These are phyloP conservation scores for Belonocnema kinseyi DNA, from an alignment of 1,140 invertebrate genomes.

Conservation along the genomic window DNA sequence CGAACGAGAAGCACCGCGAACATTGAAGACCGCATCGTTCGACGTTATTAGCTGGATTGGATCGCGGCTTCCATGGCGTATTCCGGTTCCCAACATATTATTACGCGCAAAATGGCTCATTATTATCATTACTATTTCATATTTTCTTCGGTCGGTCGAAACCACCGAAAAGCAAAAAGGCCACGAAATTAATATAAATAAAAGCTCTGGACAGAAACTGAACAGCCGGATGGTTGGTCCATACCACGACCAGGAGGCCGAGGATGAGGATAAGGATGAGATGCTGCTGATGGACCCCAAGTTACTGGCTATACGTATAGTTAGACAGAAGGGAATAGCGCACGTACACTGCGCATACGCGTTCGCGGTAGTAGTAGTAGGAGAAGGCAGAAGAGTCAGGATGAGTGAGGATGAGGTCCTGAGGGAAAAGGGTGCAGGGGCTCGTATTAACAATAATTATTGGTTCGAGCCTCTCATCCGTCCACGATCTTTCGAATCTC, in stretches of 20 bases:
- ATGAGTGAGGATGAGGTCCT: slow-evolving; percentile 44
- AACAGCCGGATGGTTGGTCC: slow-evolving; percentile 17
- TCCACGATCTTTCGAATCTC: slow-evolving; percentile 74
- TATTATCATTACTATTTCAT: slow-evolving; percentile 74
- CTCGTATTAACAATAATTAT: slow-evolving; percentile 75
- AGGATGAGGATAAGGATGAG: slow-evolving; percentile 26
- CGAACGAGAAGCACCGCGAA: slow-evolving; percentile 52
- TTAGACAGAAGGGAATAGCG: slow-evolving; percentile 34
- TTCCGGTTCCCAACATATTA: slow-evolving; percentile 69
- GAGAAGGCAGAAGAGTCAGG: slow-evolving; percentile 36
- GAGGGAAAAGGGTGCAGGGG: slow-evolving; percentile 49
- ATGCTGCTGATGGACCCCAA: slow-evolving; percentile 22
- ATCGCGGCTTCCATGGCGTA: slow-evolving; percentile 64
- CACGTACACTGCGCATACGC: slow-evolving; percentile 30
- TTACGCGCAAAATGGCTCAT: slow-evolving; percentile 73
- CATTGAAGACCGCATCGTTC: slow-evolving; percentile 47
- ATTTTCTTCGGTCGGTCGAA: slow-evolving; percentile 65
- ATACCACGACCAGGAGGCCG: slow-evolving; percentile 11
- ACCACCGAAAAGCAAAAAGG: slow-evolving; percentile 68
- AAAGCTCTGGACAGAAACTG: slow-evolving; percentile 58
- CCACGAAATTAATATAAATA: slow-evolving; percentile 72
- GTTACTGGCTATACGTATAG: slow-evolving; percentile 31
- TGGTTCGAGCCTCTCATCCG: slow-evolving; percentile 72
- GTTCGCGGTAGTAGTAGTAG: slow-evolving; percentile 33
- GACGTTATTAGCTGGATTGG: slow-evolving; percentile 68